Evolutionary conservation across 2,888 invertebrate species (phyloP), one percentile per base, ranked within the genome.

Genomic region (Drosophila kambysellisi): DNA sequence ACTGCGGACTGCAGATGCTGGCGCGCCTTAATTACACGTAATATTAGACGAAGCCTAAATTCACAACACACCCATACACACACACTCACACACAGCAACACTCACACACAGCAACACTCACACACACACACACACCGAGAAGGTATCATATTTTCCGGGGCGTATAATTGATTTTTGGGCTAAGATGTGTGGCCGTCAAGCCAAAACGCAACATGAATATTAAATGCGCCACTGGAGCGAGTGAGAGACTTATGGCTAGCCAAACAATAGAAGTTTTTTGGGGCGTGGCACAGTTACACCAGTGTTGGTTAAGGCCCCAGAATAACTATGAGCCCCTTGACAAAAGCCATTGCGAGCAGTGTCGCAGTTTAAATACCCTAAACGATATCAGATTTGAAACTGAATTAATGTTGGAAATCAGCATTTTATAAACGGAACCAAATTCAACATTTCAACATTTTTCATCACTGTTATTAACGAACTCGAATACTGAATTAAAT

Each of bases 161-260:
- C 72, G 72, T 82, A 90, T 87, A 87, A 87, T 89, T 87, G 87
- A 90, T 87, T 89, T 90, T 83, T 76, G 76, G 84, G 82, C 71
- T 51, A 76, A 83, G 79, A 76, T 81, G 77, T 69, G 70, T 57
- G 59, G 43, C 67, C 72, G 71, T 66, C 79, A 74, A 70, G 61
- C 62, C 61, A 68, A 75, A 82, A 86, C 90, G 87, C 83, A 61
- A 56, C 74, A 74, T 74, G 87, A 89, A 87, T 87, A 90, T 82
- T 84, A 90, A 87, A 82, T 83, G 68, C 20, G 41, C 29, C 41
- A 33, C 41, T n/a, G 8, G 48, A 32, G 52, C 15, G 25, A 11
- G 53, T 8, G 41, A 25, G 46, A 39, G 60, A 52, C 51, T 51
- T 60, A 30, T 71, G 52, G 37, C 43, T 33, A 30, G 48, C 51